phyloP scores from a whole-genome alignment of 1,140 invertebrate species.

The Saxidomus purpurata region DNA sequence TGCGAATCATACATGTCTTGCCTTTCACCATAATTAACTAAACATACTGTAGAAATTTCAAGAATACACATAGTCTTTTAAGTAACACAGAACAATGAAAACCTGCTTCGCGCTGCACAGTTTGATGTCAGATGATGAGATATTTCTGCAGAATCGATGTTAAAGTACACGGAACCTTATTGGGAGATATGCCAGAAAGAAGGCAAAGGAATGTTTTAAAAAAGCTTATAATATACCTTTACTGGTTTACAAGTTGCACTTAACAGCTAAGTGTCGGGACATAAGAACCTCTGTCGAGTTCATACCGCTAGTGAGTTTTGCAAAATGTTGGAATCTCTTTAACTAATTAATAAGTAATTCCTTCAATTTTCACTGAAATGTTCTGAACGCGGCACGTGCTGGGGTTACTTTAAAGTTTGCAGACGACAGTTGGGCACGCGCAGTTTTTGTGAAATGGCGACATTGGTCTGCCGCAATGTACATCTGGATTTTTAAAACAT shows the following conservation, averaged over 20 bases:
- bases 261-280: too few species aligned
- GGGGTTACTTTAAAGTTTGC: not conserved
- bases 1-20: not conserved
- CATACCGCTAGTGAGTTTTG: too few species aligned
- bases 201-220: too few species aligned
- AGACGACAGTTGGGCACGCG: constrained; percentile 24
- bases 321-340: too few species aligned
- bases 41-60: not conserved
- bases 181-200: not conserved
- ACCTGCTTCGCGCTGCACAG: not conserved
- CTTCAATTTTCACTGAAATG: too few species aligned
- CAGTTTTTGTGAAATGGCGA: constrained; percentile 33
- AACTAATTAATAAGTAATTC: too few species aligned
- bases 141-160: not conserved
- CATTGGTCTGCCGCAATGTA: constrained; percentile 2
- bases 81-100: not conserved
- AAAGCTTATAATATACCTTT: too few species aligned
- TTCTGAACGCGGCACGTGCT: constrained; percentile 15
- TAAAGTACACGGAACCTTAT: not conserved
- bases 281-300: too few species aligned
- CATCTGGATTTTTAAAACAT: constrained; percentile 46
- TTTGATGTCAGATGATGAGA: not conserved
- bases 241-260: too few species aligned
- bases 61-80: not conserved
- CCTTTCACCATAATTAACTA: not conserved